A percentile compares a stretch with the other conserved stretches of the same genome.
Evolutionary conservation across 2,888 invertebrate species (phyloP).

Genomic region (Elegia similella): DNA sequence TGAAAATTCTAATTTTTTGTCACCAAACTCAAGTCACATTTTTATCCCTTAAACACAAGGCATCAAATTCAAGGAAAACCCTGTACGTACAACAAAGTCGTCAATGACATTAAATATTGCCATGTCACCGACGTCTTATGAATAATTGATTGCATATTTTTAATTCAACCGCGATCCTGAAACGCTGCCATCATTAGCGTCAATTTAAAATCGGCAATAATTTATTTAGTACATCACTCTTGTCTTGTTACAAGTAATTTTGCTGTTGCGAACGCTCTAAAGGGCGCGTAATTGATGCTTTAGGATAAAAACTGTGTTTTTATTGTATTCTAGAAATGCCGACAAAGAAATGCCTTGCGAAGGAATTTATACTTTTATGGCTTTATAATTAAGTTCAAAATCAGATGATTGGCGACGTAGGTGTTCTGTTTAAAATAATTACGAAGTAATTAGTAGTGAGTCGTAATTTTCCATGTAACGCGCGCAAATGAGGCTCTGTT

Average conservation of each 20-base stretch:
- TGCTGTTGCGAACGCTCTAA: constrained; percentile 1
- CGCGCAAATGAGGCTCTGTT: constrained; percentile 15
- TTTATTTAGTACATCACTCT: constrained; percentile 12
- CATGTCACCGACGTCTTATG: background rate
- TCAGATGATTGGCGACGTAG: background rate
- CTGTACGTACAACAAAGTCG: background rate
- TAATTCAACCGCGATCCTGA: background rate
- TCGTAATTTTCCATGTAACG: constrained; percentile 16
- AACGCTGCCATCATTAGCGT: constrained; percentile 1
- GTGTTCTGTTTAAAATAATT: constrained; percentile 14
- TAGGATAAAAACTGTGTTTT: background rate
- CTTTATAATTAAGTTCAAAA: constrained; percentile 15
- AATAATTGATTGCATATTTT: background rate
- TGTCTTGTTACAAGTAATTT: constrained; percentile 17
- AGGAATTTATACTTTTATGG: background rate
- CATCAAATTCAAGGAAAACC: background rate
- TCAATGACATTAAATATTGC: background rate
- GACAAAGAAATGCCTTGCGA: constrained; percentile 1
- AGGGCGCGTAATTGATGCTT: constrained; percentile 13
- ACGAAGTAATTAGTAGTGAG: constrained; percentile 12
- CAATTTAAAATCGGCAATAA: constrained; percentile 16
- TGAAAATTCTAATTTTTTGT: too few relatives aligned
- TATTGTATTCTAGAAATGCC: constrained; percentile 6
- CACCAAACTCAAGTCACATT: too few relatives aligned
- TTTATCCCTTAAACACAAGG: too few relatives aligned